Evolutionary conservation across 30 jellyfish, hydroid and myxozoan genomes (phyloP), one percentile per base, ranked within the genome.

Genomic region (Cassiopea andromeda): DNA sequence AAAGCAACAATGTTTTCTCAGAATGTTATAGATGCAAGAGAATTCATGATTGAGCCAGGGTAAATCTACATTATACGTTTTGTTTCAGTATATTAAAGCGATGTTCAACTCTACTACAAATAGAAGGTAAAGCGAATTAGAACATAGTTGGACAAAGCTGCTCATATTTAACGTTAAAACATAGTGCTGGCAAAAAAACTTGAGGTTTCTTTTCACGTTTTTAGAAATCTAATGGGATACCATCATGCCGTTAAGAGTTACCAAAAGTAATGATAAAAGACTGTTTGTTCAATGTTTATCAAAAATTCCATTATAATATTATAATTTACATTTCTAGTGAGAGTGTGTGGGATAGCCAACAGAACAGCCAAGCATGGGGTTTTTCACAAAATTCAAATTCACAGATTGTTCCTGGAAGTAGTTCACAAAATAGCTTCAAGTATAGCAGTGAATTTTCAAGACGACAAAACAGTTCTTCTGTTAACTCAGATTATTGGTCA

Each of bases 361-460:
- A 86, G 48, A 86, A 86, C 85, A 86, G 93, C 84, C 93, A 86
- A 75, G 89, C 61, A 19, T 86, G 93, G 93, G 71, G 93, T 14
- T 58, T 54, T 27, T 86, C 93, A 18, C 93, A 86, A 67, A 86
- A 60, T 48, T 75, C 93, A 9, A 48, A 47, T 54, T 86, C 93
- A 2, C 93, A 85, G 46, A 15, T 57, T 4, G 87, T 69, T 45
- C 58, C 12, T 85, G 87, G 93, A 57, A 71, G 60, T 75, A 85
- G 75, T 43, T 74, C 87, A 1, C 93, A 86, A 59, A 69, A 82
- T 17, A 78, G 85, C 19, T 68, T 46, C 78, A 84, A 80, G 70
- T 44, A 60, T 16, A 86, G 68, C 71, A 60, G 50, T 60, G 66
- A 68, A 46, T 49, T 64, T 18, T 89, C 66, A 17, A 60, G 17